Conservation (phyloP, 2,797 vertebrate genomes). For the Bucorvus abyssinicus region DNA sequence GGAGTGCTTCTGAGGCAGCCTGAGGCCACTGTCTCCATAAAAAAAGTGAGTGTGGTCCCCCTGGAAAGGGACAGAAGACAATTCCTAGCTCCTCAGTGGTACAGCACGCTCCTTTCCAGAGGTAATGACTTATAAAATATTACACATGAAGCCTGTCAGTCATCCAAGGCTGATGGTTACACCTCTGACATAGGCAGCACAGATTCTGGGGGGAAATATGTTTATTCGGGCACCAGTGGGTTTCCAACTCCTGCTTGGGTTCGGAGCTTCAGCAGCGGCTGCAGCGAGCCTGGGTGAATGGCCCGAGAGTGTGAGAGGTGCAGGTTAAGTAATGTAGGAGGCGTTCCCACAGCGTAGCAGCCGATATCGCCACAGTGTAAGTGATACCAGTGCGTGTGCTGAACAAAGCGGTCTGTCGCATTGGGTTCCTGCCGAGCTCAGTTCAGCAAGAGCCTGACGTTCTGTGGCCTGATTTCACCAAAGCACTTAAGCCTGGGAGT, state of each 20-base stretch:
- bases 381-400: background rate
- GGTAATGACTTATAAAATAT: background rate
- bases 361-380: background rate
- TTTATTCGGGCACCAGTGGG: background rate
- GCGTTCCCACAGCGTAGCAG: background rate
- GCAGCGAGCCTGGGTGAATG: background rate
- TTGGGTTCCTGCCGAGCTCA: background rate
- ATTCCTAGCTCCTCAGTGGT: background rate
- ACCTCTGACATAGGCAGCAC: background rate
- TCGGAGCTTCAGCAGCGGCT: background rate
- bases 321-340: background rate
- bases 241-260: background rate
- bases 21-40: background rate
- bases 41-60: too few species aligned
- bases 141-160: background rate
- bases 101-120: background rate
- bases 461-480: slow-evolving; percentile 3
- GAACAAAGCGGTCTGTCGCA: slow-evolving; percentile 23
- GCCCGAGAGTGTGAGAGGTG: background rate
- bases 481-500: background rate
- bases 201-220: background rate
- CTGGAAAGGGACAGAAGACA: background rate
- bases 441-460: background rate
- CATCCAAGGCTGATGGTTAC: background rate
- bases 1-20: background rate